Evolutionary conservation across 2,888 invertebrate species (phyloP).

Genomic region (Stenichneumon culpator): DNA sequence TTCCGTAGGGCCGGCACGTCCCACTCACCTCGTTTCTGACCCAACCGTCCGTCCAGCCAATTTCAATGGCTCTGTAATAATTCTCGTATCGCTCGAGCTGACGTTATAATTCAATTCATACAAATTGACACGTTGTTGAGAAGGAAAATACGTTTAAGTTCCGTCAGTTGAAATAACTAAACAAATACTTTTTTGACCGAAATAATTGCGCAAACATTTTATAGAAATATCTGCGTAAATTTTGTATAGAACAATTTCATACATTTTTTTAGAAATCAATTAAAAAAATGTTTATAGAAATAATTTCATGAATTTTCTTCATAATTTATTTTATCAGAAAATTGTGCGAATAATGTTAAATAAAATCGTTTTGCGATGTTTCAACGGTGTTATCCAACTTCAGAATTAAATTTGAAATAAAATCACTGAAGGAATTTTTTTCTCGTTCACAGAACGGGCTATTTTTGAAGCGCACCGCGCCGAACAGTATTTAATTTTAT

Average conservation of each 20-base stretch:
- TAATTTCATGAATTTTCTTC: neutral
- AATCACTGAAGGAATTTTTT: neutral
- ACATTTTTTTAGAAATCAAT: too few species aligned
- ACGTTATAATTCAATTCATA: conserved; percentile 35
- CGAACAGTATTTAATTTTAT: neutral
- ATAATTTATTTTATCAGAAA: neutral
- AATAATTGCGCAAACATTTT: neutral
- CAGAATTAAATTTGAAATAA: neutral
- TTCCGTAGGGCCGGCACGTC: conserved; percentile 23
- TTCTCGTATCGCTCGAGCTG: neutral
- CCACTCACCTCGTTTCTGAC: conserved; percentile 32
- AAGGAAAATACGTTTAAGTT: neutral
- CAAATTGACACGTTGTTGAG: conserved; percentile 6
- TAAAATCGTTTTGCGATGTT: neutral
- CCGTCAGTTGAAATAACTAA: too few species aligned
- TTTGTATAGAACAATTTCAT: neutral
- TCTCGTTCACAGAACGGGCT: neutral
- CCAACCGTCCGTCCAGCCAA: conserved; percentile 16
- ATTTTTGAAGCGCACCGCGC: neutral
- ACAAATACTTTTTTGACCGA: neutral
- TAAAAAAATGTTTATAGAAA: neutral
- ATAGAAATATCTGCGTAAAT: neutral
- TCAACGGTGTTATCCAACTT: neutral
- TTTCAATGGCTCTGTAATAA: conserved; percentile 21
- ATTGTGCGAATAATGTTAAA: neutral